Base-by-base conservation (phyloP, 2,888 invertebrate genomes). In the Carcina quercana region DNA sequence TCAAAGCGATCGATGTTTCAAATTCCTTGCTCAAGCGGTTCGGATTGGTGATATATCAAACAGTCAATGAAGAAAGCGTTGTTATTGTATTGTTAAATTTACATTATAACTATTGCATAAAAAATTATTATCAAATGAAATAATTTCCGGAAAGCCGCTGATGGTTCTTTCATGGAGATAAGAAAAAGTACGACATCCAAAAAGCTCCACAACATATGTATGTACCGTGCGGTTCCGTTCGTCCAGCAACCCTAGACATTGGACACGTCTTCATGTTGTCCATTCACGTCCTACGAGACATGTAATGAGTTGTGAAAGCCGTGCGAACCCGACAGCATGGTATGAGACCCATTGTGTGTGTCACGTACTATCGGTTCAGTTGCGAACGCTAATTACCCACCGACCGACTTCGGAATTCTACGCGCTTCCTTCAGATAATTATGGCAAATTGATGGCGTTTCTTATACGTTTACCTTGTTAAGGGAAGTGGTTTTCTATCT, bases 301-400 rank as follows among this genome's bases (percentile, higher is more conserved):
- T 45, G 59, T 68, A 73, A 74, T 76, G 64, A 56, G 39, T 61
- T 59, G 76, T 62, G 76, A 79, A 78, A 76, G 72, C 59, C 66
- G 65, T 74, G 78, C 62, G 75, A 79, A 76, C 66, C 50, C 53
- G 42, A 36, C 46, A 41, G 43, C 53, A 50, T 55, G 46, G 53
- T 41, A 36, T 42, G 42, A 39, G 64, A 54, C 53, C 63, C 57
- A 71, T 75, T 75, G 72, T 74, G 53, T 46, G 50, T 49, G 57
- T 60, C 64, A 61, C 64, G 60, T 65, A 59, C 60, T 47, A 59
- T 60, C 52, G 45, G 53, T 43, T 58, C 66, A 64, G 69, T 73
- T 68, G 70, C 61, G 58, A 52, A 15, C 10, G 15, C 26, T 32
- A 32, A 32, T 32, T 32, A 32, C 25, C 20, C 10, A 13, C 25